phyloP scores from a whole-genome alignment of 2,888 invertebrate genomes.

The Lymantria dispar region DNA sequence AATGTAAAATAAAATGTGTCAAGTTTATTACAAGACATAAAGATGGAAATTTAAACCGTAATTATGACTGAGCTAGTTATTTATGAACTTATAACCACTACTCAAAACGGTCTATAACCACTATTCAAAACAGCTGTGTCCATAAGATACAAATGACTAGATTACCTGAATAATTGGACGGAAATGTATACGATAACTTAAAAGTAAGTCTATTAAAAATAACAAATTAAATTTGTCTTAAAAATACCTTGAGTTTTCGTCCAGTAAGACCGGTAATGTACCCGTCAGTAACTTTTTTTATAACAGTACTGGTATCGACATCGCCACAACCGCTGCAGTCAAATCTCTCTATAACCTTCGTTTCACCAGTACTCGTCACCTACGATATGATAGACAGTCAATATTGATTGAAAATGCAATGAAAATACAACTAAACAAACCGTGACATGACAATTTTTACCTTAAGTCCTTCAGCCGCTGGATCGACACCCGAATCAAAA shows the following conservation, averaged over 20 bases:
- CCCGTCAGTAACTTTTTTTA: conserved; percentile 84
- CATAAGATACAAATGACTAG: background rate
- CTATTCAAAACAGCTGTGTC: background rate
- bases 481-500: conserved; percentile 99
- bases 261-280: conserved; percentile 93
- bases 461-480: conserved; percentile 96
- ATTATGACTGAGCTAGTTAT: too few species aligned
- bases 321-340: conserved; percentile 99
- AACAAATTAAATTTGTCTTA: background rate
- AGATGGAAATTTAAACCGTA: too few species aligned
- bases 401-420: conserved; percentile 31
- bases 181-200: background rate
- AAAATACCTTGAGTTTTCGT: conserved; percentile 90
- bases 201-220: background rate
- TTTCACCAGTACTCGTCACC: conserved; percentile 93
- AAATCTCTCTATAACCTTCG: conserved; percentile 96
- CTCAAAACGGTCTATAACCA: background rate
- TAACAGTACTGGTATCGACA: conserved; percentile 91
- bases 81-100: background rate
- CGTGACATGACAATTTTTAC: conserved; percentile 84
- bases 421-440: conserved; percentile 54
- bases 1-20: too few species aligned
- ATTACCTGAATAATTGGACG: background rate
- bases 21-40: too few species aligned
- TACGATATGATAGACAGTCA: conserved; percentile 57